Evolutionary conservation across 2,113 vertebrate species (phyloP).

Genomic region (Pyxicephalus adspersus): DNA sequence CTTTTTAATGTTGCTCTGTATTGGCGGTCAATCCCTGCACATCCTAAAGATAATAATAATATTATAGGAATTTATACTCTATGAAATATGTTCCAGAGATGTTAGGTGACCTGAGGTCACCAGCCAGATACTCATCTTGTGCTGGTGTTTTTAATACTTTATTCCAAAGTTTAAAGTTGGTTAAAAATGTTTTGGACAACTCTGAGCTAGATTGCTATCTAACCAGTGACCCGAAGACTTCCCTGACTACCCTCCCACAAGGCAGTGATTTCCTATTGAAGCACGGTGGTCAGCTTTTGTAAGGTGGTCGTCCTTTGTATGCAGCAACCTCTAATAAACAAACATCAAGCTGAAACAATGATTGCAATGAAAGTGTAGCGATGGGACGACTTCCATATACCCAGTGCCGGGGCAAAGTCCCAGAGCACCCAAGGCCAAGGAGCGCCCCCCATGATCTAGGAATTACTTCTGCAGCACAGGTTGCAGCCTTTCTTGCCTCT

Average conservation of each 20-base stretch:
- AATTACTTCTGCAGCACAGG: too few relatives aligned
- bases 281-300: not conserved
- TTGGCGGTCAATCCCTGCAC: not conserved
- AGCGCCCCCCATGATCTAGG: too few relatives aligned
- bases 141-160: conserved; percentile 25
- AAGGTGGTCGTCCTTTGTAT: too few relatives aligned
- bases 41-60: not conserved
- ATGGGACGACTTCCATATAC: too few relatives aligned
- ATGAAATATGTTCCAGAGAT: not conserved
- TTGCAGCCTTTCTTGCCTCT: too few relatives aligned
- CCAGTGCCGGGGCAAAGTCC: too few relatives aligned
- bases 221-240: not conserved
- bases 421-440: too few relatives aligned
- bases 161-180: conserved; percentile 5
- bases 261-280: not conserved
- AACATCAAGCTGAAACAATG: too few relatives aligned
- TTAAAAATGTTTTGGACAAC: conserved; percentile 1
- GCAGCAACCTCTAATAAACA: too few relatives aligned
- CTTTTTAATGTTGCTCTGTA: not conserved
- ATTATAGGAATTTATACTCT: not conserved
- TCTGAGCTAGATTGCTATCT: not conserved
- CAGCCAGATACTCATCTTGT: not conserved
- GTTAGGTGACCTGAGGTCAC: not conserved
- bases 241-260: not conserved
- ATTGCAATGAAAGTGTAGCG: too few relatives aligned